A percentile compares a stretch with the other conserved stretches of the same genome.
Evolutionary conservation across 2,113 vertebrate species (phyloP).

Genomic region (Ovis aries): DNA sequence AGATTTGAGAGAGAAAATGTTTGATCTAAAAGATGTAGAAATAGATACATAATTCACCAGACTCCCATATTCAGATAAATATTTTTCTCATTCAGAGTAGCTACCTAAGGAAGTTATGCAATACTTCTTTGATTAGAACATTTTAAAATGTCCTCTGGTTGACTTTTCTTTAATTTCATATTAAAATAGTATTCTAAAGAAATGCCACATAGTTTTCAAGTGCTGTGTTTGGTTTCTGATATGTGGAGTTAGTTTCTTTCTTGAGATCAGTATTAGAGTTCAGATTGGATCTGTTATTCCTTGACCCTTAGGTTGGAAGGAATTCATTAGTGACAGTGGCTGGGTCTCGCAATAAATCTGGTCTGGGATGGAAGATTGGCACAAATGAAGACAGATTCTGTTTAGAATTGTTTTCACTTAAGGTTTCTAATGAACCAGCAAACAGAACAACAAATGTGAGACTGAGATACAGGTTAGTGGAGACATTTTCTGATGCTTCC

Average conservation of each 20-base stretch:
- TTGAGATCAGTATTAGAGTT: background rate
- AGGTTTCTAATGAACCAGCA: background rate
- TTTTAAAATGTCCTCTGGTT: background rate
- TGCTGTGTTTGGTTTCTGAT: background rate
- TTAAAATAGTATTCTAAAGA: background rate
- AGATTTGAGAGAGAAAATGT: background rate
- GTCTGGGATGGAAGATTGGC: background rate
- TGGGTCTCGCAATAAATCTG: background rate
- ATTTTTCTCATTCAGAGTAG: background rate
- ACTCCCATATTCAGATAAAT: background rate
- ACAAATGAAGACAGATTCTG: background rate
- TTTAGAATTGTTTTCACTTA: background rate
- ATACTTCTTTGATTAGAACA: background rate
- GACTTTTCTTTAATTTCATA: background rate
- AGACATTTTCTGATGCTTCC: background rate
- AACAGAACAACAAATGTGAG: background rate
- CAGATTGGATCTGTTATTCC: background rate
- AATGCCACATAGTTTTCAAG: background rate
- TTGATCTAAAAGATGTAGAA: background rate
- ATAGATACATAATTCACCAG: background rate
- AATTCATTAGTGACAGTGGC: background rate
- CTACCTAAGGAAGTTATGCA: background rate
- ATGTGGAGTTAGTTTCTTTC: background rate
- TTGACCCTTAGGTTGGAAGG: background rate
- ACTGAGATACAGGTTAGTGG: background rate